These are phyloP conservation scores for Dipodomys merriami DNA, from an alignment of 2,113 vertebrate species.

Conservation along the genomic window DNA sequence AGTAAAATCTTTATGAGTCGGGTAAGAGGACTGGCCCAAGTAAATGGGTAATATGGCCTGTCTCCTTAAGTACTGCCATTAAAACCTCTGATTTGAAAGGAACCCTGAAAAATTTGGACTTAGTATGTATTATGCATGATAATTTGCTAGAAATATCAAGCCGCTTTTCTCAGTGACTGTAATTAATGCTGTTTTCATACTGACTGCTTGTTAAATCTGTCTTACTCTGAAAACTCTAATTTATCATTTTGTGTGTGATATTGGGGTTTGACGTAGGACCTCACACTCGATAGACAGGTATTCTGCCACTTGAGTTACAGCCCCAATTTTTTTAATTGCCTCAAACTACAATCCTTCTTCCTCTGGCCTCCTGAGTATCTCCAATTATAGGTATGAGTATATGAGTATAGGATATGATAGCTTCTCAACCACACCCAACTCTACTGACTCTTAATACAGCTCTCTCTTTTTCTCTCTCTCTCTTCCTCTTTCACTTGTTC, in stretches of 20 bases:
- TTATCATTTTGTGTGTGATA: too few relatives aligned
- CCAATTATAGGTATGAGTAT: neutral
- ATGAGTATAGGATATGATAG: neutral
- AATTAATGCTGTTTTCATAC: neutral
- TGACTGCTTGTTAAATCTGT: neutral
- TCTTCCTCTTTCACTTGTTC: too few relatives aligned
- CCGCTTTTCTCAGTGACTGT: neutral
- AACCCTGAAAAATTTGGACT: neutral
- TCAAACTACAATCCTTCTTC: too few relatives aligned
- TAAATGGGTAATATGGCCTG: neutral
- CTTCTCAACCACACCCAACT: neutral
- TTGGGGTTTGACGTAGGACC: too few relatives aligned
- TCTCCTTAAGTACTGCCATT: neutral
- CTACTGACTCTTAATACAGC: neutral
- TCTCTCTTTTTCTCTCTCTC: neutral
- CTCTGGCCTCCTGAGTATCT: neutral
- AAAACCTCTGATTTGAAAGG: neutral
- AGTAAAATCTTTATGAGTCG: neutral
- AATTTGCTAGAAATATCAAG: slow-evolving; percentile 28
- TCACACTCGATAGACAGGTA: too few relatives aligned
- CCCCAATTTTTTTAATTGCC: too few relatives aligned
- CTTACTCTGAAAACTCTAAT: neutral
- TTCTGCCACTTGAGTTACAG: too few relatives aligned
- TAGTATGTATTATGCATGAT: neutral
- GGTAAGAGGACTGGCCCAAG: neutral